phyloP scores from a whole-genome alignment of 2,113 vertebrate genomes.

The Megaceryle maxima region DNA sequence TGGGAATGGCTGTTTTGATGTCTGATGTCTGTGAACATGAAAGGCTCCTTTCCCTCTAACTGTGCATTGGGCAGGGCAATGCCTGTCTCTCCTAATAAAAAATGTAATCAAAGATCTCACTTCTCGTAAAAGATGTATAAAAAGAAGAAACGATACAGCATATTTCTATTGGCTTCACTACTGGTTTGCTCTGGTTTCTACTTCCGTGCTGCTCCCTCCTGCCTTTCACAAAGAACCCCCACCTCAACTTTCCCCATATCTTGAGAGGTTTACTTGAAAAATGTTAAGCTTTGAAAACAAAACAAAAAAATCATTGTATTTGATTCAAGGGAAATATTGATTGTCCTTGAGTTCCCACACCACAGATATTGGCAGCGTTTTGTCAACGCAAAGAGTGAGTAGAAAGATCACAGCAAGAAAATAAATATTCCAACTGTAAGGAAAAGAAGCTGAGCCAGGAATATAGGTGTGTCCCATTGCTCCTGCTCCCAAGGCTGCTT shows the following conservation, averaged over 20 bases:
- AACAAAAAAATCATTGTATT: slow-evolving; percentile 39
- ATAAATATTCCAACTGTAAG: slow-evolving; percentile 55
- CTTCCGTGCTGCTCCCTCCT: background rate
- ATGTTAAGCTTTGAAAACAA: slow-evolving; percentile 49
- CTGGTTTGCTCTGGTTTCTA: slow-evolving; percentile 40
- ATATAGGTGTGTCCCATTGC: background rate
- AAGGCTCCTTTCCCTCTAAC: slow-evolving; percentile 46
- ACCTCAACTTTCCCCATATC: background rate
- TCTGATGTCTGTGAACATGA: slow-evolving; percentile 62
- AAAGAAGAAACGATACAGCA: background rate
- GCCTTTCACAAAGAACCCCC: slow-evolving; percentile 12
- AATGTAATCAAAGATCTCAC: slow-evolving; percentile 58
- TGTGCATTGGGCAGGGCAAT: slow-evolving; percentile 46
- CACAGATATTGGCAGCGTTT: slow-evolving; percentile 47
- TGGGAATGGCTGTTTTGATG: slow-evolving; percentile 70
- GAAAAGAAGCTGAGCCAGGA: background rate
- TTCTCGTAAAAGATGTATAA: slow-evolving; percentile 67
- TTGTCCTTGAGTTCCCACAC: slow-evolving; percentile 40
- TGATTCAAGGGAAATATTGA: slow-evolving; percentile 50
- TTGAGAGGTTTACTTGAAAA: slow-evolving; percentile 53
- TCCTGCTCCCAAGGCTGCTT: slow-evolving; percentile 25
- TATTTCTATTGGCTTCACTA: background rate
- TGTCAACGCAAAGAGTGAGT: slow-evolving; percentile 27
- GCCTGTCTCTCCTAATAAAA: slow-evolving; percentile 63
- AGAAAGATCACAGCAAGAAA: slow-evolving; percentile 50